These are phyloP conservation scores for Xiphophorus maculatus DNA, from an alignment of 2,113 vertebrate species.

Conservation along the genomic window DNA sequence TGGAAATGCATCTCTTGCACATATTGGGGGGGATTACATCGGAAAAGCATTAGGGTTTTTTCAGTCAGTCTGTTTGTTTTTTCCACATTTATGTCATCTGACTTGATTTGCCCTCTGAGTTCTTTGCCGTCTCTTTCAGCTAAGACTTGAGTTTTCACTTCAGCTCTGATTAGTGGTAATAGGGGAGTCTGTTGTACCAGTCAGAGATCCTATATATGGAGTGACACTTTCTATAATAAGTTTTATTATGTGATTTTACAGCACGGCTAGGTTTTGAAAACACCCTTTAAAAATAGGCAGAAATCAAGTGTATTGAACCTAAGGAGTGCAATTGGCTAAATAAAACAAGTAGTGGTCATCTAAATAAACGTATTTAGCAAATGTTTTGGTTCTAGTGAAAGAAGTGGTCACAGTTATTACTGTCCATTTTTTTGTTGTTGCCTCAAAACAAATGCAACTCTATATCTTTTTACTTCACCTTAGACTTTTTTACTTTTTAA, in stretches of 20 bases:
- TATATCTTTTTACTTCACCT: too few relatives aligned
- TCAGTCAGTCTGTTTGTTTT: conserved; percentile 51
- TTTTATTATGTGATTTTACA: too few relatives aligned
- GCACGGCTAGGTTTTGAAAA: not conserved
- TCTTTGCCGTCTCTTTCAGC: conserved; percentile 4
- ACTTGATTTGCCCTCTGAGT: conserved; percentile 33
- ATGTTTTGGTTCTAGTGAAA: too few relatives aligned
- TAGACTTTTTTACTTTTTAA: too few relatives aligned
- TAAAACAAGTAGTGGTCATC: too few relatives aligned
- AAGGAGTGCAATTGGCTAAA: not conserved
- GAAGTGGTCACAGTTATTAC: too few relatives aligned
- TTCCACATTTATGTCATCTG: conserved; percentile 54
- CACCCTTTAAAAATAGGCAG: not conserved
- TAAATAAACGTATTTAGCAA: too few relatives aligned
- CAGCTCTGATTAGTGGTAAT: conserved; percentile 24
- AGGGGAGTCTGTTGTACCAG: conserved; percentile 22
- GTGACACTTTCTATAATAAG: not conserved
- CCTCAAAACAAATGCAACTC: too few relatives aligned
- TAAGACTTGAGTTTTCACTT: conserved; percentile 21
- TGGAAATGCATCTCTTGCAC: conserved; percentile 13
- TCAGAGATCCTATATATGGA: conserved; percentile 19
- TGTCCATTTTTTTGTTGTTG: too few relatives aligned
- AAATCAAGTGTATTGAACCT: not conserved
- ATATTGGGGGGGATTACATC: conserved; percentile 11
- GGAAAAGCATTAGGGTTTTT: conserved; percentile 44